phyloP scores from a whole-genome alignment of 2,888 invertebrate species.

The Clostera curtula region DNA sequence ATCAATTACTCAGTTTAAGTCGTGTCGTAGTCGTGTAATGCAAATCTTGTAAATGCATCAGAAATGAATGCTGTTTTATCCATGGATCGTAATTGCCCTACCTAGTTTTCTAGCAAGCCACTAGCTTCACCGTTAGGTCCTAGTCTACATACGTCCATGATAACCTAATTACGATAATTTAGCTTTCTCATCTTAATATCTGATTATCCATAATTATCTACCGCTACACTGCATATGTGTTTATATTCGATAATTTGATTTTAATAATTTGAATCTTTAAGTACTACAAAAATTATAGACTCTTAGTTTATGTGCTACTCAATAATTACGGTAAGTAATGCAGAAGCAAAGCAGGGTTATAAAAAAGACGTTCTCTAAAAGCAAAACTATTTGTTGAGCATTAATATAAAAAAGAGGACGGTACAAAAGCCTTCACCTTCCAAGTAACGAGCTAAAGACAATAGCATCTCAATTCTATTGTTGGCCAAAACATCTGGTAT shows the following conservation, averaged over 20 bases:
- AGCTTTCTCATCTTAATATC: conserved; percentile 30
- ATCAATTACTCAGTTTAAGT: too few species aligned
- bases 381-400: too few species aligned
- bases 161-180: conserved; percentile 28
- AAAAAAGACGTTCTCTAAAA: too few species aligned
- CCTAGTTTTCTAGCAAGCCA: conserved; percentile 28
- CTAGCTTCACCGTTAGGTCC: conserved; percentile 39
- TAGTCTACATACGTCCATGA: conserved; percentile 25
- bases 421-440: conserved; percentile 1
- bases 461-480: conserved; percentile 15
- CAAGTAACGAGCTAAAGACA: not conserved
- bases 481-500: conserved; percentile 9
- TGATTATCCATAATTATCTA: conserved; percentile 19
- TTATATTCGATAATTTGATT: too few species aligned
- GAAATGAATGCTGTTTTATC: conserved; percentile 28
- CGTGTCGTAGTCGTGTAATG: conserved; percentile 12
- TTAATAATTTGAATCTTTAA: too few species aligned
- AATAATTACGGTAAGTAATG: too few species aligned
- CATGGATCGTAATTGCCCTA: conserved; percentile 37
- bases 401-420: too few species aligned
- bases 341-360: too few species aligned
- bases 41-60: conserved; percentile 17
- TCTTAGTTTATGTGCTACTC: too few species aligned
- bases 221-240: too few species aligned
- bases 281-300: too few species aligned